phyloP scores from a whole-genome alignment of 2,113 vertebrate species.

The human (Homo sapiens) region GRCh38 chr12:45050001-45050500 shows the following conservation, averaged over 20 bases:
- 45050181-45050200: not conserved
- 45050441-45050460: not conserved
- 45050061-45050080: not conserved
- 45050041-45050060: fast-evolving
- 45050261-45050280: not conserved
- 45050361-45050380: not conserved
- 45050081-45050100: not conserved
- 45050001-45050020: not conserved
- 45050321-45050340: not conserved
- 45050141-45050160: not conserved
- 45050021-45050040: too few relatives aligned
- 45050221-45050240: not conserved
- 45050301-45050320: fast-evolving
- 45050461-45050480: fast-evolving
- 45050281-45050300: not conserved
- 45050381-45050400: not conserved
- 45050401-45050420: not conserved
- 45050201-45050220: not conserved
- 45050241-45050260: not conserved
- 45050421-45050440: not conserved
- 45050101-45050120: not conserved
- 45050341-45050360: not conserved
- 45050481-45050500: too few relatives aligned
- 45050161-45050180: not conserved
- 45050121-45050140: not conserved